phyloP scores from a whole-genome alignment of 2,113 vertebrate genomes.

The Misgurnus mizolepis region DNA sequence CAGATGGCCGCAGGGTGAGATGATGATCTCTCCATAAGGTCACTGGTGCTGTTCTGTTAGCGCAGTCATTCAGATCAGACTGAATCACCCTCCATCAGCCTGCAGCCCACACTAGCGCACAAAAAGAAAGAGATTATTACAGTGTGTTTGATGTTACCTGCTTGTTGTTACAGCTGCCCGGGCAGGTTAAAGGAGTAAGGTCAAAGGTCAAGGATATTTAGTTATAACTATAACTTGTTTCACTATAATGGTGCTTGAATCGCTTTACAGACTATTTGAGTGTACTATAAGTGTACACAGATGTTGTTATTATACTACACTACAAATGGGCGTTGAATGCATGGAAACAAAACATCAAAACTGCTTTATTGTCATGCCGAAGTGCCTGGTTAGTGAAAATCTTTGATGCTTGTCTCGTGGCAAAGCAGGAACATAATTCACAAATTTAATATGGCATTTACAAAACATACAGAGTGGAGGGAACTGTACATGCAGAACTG shows the following conservation, averaged over 20 bases:
- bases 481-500: no score
- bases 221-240: neutral
- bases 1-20: constrained; percentile 43
- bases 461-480: no score
- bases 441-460: no score
- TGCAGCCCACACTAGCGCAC: constrained; percentile 5
- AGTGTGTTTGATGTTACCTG: constrained; percentile 5
- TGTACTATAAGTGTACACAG: neutral
- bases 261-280: neutral
- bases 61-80: constrained; percentile 36
- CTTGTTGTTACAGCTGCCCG: neutral
- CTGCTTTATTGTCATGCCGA: neutral
- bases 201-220: constrained; percentile 14
- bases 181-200: constrained; percentile 1
- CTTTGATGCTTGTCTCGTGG: no score
- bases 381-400: neutral
- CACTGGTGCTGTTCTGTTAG: constrained; percentile 37
- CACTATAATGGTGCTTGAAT: neutral
- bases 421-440: no score
- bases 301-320: neutral
- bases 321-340: neutral
- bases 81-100: constrained; percentile 39
- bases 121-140: constrained; percentile 23
- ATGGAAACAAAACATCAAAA: neutral
- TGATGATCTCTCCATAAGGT: constrained; percentile 39